Conservation (phyloP, 2,888 invertebrate genomes). For the Thera obeliscata region DNA sequence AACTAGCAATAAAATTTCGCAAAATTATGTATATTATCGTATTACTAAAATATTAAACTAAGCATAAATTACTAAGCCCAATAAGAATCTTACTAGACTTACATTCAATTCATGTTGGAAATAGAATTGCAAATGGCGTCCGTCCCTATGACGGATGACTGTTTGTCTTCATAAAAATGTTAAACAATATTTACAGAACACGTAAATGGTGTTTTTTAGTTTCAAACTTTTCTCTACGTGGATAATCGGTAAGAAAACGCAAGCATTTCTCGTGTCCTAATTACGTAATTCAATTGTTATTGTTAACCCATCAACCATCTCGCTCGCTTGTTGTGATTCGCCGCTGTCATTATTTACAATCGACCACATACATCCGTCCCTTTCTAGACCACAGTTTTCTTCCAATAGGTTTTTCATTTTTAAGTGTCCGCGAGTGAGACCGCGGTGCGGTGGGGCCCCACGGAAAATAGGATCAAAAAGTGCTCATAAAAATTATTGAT, state of each 20-base stretch:
- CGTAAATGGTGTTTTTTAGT: conserved; percentile 33
- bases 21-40: background rate
- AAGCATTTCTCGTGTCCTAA: conserved; percentile 26
- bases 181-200: conserved; percentile 45
- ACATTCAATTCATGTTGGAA: conserved; percentile 13
- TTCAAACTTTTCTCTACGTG: conserved; percentile 23
- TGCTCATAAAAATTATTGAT: conserved; percentile 83
- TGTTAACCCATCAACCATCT: conserved; percentile 61
- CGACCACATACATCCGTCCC: conserved; percentile 73
- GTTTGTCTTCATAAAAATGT: conserved; percentile 60
- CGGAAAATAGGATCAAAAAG: conserved; percentile 81
- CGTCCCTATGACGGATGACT: conserved; percentile 68
- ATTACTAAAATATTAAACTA: too few species aligned
- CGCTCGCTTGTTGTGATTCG: conserved; percentile 80
- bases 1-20: background rate
- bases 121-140: conserved; percentile 72
- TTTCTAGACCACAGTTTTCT: conserved; percentile 74
- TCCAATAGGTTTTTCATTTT: conserved; percentile 80
- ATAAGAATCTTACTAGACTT: conserved; percentile 10
- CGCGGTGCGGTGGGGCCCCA: conserved; percentile 66
- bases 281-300: conserved; percentile 65
- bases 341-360: conserved; percentile 80
- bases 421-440: conserved; percentile 73
- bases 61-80: background rate
- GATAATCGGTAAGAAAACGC: conserved; percentile 27